A percentile compares a stretch with the other conserved stretches of the same genome.
phyloP scores from a whole-genome alignment of 1,140 invertebrate species.

The Drosophila simulans region DNA sequence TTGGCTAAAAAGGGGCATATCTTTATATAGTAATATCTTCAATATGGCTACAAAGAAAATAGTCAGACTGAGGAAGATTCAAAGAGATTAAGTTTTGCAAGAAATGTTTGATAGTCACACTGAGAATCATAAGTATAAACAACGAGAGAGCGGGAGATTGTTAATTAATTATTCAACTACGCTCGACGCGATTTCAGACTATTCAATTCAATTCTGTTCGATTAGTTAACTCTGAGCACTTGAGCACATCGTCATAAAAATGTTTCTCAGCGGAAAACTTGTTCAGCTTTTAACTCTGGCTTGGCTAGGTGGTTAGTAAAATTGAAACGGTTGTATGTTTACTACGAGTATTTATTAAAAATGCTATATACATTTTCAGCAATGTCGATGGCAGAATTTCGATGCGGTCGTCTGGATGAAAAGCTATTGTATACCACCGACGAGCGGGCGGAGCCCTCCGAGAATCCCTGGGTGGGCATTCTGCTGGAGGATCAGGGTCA shows the following conservation, averaged over 20 bases:
- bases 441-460: constrained; percentile 39
- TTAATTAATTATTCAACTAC: not conserved
- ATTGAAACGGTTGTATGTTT: not conserved
- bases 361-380: not conserved
- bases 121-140: not conserved
- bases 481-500: constrained; percentile 33
- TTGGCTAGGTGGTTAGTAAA: constrained; percentile 31
- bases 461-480: constrained; percentile 59
- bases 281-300: constrained; percentile 29
- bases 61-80: too few relatives aligned
- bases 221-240: constrained; percentile 39
- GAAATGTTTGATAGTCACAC: too few relatives aligned
- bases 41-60: too few relatives aligned
- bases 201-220: too few relatives aligned
- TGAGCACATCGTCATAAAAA: constrained; percentile 22
- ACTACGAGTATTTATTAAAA: not conserved
- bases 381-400: not conserved
- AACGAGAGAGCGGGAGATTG: constrained; percentile 6
- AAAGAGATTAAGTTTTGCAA: too few relatives aligned
- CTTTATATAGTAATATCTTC: too few relatives aligned
- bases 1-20: too few relatives aligned
- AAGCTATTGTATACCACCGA: constrained; percentile 24
- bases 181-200: not conserved
- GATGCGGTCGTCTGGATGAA: constrained; percentile 55
- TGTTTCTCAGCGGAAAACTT: constrained; percentile 39